A percentile compares a stretch with the other conserved stretches of the same genome.
Evolutionary conservation across 2,888 invertebrate genomes (phyloP).

Genomic region (Cosmopolites sordidus): DNA sequence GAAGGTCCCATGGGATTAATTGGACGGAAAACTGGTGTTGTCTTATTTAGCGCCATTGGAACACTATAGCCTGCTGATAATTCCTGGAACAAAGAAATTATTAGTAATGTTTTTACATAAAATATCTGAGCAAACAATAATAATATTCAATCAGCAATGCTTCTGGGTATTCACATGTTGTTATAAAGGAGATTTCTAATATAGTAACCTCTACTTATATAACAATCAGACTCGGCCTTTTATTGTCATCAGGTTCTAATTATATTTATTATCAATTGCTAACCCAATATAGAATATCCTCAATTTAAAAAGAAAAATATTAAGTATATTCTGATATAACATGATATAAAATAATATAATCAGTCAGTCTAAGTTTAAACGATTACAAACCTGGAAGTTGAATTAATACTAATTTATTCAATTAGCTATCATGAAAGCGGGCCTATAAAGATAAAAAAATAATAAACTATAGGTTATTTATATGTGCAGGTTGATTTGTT

Average conservation of each 20-base stretch:
- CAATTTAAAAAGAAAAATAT: neutral
- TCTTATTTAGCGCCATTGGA: constrained; percentile 21
- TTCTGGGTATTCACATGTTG: constrained; percentile 15
- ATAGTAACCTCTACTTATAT: constrained; percentile 17
- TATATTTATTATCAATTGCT: too few species aligned
- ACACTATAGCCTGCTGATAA: constrained; percentile 5
- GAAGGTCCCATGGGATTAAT: constrained; percentile 13
- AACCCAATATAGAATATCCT: neutral
- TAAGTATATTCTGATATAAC: too few species aligned
- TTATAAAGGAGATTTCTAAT: constrained; percentile 16
- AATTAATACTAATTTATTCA: too few species aligned
- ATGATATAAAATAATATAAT: too few species aligned
- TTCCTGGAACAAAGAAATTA: constrained; percentile 6
- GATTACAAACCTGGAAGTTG: too few species aligned
- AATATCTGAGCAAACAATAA: too few species aligned
- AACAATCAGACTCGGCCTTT: constrained; percentile 26
- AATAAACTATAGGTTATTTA: too few species aligned
- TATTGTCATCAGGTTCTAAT: constrained; percentile 17
- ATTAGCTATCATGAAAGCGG: too few species aligned
- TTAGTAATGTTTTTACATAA: too few species aligned
- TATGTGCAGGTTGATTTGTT: too few species aligned
- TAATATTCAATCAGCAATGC: neutral
- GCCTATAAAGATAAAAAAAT: too few species aligned
- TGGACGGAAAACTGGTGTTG: constrained; percentile 28
- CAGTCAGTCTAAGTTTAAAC: neutral